Base-by-base conservation (phyloP, 35 echinoderm and acorn worm species). In the Diadema setosum region DNA sequence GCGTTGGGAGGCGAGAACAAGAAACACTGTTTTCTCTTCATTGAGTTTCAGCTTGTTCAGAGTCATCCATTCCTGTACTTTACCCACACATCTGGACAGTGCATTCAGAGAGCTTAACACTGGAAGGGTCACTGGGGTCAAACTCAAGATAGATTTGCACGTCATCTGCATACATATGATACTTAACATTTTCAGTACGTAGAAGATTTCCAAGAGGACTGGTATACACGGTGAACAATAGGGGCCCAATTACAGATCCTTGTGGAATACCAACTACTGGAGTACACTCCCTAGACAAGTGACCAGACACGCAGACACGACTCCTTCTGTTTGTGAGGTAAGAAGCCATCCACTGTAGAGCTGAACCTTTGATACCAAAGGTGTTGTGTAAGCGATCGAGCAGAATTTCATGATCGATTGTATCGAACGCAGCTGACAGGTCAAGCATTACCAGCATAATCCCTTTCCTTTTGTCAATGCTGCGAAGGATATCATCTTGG, bases 351-450 rank as follows among this genome's bases (percentile, higher is more conserved):
- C 24, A 41, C 23, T 39, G 78, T 14, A 82, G 18, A 57, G 78
- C 43, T 42, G 35, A 82, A 82, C 35, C 37, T 3, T 46, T 82
- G 2, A 32, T 17, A 82, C 35, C 29, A 46, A 82, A 39, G 14
- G 14, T 82, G 24, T 27, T 12, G 7, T 12, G 46, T 46, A 50
- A 9, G 24, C 18, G 24, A 8, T 83, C 14, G 23, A 41, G 29
- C n/a, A n/a, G n/a, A n/a, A 87, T 69, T 18, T 87, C 5, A 75
- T 87, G 85, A 64, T 87, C 82, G n/a, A 87, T 74, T 3, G 85
- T 87, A 43, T 82, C 42, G 46, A 88, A 82, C 1, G 52, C 75
- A 36, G 87, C 73, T 9, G 87, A 89, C 45, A 89, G 31, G 52
- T 89, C 87, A 7, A 82, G 27, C 39, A 82, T 39, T 36, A 82